Base-by-base conservation (phyloP, 1,140 invertebrate genomes). In the Meloidogyne exigua region DNA sequence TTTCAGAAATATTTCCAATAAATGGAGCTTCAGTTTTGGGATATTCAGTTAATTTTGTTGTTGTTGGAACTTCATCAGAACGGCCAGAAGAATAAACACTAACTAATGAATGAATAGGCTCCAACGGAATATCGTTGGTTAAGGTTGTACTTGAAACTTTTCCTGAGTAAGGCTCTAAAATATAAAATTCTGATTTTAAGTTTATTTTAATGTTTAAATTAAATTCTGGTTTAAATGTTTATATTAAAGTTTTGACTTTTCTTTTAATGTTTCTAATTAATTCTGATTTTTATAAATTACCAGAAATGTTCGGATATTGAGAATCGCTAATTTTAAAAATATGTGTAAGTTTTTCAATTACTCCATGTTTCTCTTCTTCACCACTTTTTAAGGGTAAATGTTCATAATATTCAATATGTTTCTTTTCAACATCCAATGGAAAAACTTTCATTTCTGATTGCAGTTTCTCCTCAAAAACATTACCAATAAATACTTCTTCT, bases 61-160 rank as follows among this genome's bases (percentile, higher is more conserved):
- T 36, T 39, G 36, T 39, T 39, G 36, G 36, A 39, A n/a, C 1
- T 42, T 79, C 78, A 74, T 79, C 77, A 68, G 68, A 79, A 57
- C 78, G 79, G 39, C 78, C 76, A 10, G 68, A 39, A 28, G 63
- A 68, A 25, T 79, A 79, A 11, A 79, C 78, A 18, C 26, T 68
- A 9, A 80, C 78, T 21, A 71, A 42, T 2, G 32, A 9, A 15
- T 79, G 25, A 7, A 32, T 32, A 32, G 28, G 28, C 28, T 32
- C 28, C 2, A 7, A 32, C 7, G 28, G 28, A 7, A 7, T 32
- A 32, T 32, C 28, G 2, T 32, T 2, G 2, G 7, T 32, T 32
- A 32, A 32, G 7, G 7, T 32, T 32, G 28, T 32, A 32, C 7
- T 32, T 32, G 28, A 2, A 32, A 32, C 28, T 32, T 32, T 32